Percentiles rank a stretch among this genome's conserved stretches.
Conservation (phyloP, 2,797 vertebrate genomes). For the Mormyrus hasselquistii region DNA sequence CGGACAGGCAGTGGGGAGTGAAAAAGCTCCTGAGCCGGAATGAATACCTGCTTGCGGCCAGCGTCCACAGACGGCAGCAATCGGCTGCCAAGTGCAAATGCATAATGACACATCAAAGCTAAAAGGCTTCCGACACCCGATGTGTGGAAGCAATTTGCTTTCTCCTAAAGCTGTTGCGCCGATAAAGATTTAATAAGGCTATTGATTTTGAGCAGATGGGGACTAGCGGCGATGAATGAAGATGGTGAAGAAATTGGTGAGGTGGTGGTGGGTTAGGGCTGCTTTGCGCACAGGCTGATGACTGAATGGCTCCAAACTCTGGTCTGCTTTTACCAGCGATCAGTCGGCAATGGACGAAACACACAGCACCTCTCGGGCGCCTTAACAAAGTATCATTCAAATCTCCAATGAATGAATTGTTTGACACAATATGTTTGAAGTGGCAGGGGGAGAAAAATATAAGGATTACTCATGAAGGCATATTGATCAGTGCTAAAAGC, state of each 20-base stretch:
- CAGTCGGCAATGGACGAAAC: not conserved
- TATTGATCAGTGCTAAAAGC: not conserved
- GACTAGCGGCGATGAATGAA: not conserved
- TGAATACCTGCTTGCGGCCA: not conserved
- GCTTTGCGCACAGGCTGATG: not conserved
- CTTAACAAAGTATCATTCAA: not conserved
- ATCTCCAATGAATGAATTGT: not conserved
- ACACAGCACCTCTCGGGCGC: not conserved
- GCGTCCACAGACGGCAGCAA: not conserved
- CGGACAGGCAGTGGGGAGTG: not conserved
- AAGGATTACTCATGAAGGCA: not conserved
- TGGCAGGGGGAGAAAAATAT: not conserved
- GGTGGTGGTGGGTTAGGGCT: not conserved
- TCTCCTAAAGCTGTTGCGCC: conserved; percentile 17
- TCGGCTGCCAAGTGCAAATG: conserved; percentile 11
- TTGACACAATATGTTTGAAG: not conserved
- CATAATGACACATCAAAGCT: not conserved
- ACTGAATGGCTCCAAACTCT: not conserved
- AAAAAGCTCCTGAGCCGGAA: not conserved
- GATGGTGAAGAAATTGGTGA: not conserved
- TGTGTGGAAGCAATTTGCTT: not conserved
- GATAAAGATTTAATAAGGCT: conserved; percentile 26
- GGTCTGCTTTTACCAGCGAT: not conserved
- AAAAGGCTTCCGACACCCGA: conserved; percentile 13
- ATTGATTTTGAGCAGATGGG: conserved; percentile 20